Conservation (phyloP, 2,888 invertebrate species). For the Perdita meconis region DNA sequence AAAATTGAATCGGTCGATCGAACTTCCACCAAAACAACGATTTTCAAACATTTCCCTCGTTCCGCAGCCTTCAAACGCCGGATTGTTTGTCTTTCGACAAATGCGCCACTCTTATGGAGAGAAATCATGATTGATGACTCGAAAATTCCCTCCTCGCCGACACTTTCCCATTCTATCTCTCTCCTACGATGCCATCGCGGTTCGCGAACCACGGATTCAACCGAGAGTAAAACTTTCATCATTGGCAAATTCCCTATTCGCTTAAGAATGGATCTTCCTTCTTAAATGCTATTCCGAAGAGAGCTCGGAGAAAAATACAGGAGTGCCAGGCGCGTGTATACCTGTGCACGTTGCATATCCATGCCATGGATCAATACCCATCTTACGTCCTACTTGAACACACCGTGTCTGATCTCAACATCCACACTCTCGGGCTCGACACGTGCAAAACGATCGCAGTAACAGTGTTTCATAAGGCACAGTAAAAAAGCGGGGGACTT, state of each 20-base stretch:
- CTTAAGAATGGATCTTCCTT: slow-evolving; percentile 27
- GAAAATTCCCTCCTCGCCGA: background rate
- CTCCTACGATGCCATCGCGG: no score
- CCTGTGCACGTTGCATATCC: slow-evolving; percentile 38
- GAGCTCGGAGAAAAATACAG: slow-evolving; percentile 55
- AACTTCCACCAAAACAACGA: no score
- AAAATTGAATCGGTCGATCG: no score
- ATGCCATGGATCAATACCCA: slow-evolving; percentile 57
- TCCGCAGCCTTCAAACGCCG: no score
- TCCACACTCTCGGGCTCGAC: slow-evolving; percentile 37
- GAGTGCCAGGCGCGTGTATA: slow-evolving; percentile 35
- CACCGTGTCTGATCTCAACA: slow-evolving; percentile 45
- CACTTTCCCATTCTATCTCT: no score
- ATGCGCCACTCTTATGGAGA: no score
- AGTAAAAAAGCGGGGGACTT: slow-evolving; percentile 15
- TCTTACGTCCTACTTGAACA: slow-evolving; percentile 52
- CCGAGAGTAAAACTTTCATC: background rate
- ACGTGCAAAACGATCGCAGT: slow-evolving; percentile 34
- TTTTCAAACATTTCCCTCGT: no score
- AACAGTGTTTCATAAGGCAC: slow-evolving; percentile 5
- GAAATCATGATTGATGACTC: no score
- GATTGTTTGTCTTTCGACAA: no score
- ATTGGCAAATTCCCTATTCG: slow-evolving; percentile 13
- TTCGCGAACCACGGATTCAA: background rate
- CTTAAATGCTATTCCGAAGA: slow-evolving; percentile 51